Conservation (phyloP, 2,888 invertebrate species). For the Nasonia oneida region DNA sequence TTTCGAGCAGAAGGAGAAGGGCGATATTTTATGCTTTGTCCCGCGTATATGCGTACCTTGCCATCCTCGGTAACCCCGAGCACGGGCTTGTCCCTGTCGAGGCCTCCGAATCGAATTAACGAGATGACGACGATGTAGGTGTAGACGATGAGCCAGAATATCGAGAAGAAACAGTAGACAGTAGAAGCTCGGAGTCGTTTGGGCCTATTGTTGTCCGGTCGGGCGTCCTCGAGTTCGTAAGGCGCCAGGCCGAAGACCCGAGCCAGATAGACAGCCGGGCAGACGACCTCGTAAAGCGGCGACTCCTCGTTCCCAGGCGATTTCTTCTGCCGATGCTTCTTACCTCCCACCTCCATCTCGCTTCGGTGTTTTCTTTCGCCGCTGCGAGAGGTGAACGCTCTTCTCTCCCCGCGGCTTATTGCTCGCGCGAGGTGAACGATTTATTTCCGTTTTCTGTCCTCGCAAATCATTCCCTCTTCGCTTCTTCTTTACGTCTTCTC, state of each 20-base stretch:
- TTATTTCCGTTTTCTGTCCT: conserved; percentile 11
- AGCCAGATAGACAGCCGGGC: conserved; percentile 69
- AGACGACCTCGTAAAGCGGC: conserved; percentile 70
- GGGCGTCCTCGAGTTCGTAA: conserved; percentile 66
- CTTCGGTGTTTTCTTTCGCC: neutral
- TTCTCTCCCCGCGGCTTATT: too few relatives aligned
- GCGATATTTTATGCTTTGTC: too few relatives aligned
- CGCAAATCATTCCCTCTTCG: neutral
- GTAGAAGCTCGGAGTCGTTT: conserved; percentile 68
- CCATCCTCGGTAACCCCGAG: conserved; percentile 68
- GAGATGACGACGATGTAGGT: conserved; percentile 64
- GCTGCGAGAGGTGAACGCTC: neutral
- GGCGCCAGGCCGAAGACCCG: conserved; percentile 75
- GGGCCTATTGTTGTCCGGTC: neutral
- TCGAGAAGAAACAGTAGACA: conserved; percentile 63
- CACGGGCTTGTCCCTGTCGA: conserved; percentile 59
- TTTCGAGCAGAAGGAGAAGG: neutral
- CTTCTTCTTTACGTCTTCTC: neutral
- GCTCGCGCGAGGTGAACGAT: neutral
- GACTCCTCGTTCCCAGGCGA: conserved; percentile 65
- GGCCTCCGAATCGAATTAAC: conserved; percentile 44
- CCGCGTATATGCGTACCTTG: conserved; percentile 68
- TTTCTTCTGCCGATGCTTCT: neutral
- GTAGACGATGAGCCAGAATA: conserved; percentile 62
- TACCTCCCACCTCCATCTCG: neutral